Evolutionary conservation across 2,797 vertebrate genomes (phyloP).

Genomic region (Distichodus sexfasciatus): DNA sequence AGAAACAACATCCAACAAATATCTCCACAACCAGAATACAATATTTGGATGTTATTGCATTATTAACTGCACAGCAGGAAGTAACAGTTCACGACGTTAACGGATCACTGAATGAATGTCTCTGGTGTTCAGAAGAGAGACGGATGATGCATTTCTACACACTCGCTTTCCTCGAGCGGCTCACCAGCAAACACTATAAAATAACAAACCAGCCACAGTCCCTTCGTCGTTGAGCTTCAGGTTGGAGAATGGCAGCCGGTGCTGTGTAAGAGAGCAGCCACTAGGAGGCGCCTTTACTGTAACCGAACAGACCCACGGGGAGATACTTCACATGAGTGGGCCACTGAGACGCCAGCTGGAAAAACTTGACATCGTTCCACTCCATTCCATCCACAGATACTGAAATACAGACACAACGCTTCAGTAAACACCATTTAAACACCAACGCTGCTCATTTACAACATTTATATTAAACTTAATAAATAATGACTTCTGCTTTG

Average conservation of each 20-base stretch:
- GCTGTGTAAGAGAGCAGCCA: no score
- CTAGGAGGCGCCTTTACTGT: conserved; percentile 63
- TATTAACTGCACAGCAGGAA: conserved; percentile 28
- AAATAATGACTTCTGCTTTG: no score
- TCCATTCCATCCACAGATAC: conserved; percentile 79
- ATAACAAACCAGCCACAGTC: no score
- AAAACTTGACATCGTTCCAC: conserved; percentile 82
- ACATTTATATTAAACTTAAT: no score
- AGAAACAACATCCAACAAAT: background rate
- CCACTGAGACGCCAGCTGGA: conserved; percentile 80
- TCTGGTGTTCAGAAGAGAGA: background rate
- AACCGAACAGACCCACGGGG: conserved; percentile 74
- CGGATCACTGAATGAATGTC: background rate
- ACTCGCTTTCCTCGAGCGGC: no score
- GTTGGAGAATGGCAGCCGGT: no score
- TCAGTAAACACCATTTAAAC: no score
- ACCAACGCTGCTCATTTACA: no score
- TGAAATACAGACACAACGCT: conserved; percentile 35
- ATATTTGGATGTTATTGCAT: conserved; percentile 39
- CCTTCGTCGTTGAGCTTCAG: no score
- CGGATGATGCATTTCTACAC: no score
- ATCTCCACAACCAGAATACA: conserved; percentile 16
- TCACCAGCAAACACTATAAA: no score
- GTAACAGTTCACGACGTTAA: conserved; percentile 12
- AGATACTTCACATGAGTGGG: conserved; percentile 81